These are phyloP conservation scores for Parauchenoglanis ngamensis DNA, from an alignment of 2,797 vertebrate species.

Conservation along the genomic window DNA sequence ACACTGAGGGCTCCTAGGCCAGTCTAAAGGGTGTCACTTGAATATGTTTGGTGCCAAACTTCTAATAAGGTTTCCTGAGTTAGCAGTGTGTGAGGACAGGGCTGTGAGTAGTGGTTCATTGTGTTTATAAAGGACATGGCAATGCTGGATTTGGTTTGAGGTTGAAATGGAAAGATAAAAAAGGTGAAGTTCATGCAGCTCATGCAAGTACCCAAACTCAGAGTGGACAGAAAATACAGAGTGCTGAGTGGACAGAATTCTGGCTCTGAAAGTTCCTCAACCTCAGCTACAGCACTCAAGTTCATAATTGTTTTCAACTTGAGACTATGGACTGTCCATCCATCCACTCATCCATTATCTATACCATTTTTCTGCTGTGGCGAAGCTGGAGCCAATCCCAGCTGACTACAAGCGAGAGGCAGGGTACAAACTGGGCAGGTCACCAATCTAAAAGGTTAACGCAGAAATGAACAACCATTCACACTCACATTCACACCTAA, in stretches of 20 bases:
- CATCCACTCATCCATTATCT: too few relatives aligned
- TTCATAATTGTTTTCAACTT: neutral
- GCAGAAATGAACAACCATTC: too few relatives aligned
- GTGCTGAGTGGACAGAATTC: neutral
- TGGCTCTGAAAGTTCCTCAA: neutral
- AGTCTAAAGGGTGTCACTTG: conserved; percentile 17
- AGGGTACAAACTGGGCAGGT: too few relatives aligned
- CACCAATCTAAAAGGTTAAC: too few relatives aligned
- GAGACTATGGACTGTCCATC: too few relatives aligned
- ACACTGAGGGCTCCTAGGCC: conserved; percentile 12
- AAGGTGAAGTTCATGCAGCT: neutral
- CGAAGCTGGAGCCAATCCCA: too few relatives aligned
- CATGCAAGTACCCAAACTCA: neutral
- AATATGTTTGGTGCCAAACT: conserved; percentile 14
- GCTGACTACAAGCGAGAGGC: too few relatives aligned
- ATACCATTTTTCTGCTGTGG: too few relatives aligned
- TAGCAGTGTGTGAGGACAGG: neutral
- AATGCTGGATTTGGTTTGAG: neutral
- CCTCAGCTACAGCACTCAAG: neutral
- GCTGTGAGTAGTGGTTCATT: neutral
- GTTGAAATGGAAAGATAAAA: neutral
- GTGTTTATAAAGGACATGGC: neutral
- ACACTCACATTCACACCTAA: too few relatives aligned
- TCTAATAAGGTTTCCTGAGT: conserved; percentile 15
- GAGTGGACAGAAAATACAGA: too few relatives aligned